Percentiles rank a stretch among this genome's conserved stretches.
Evolutionary conservation across 2,797 vertebrate genomes (phyloP).

Genomic region (Poecile montanus): DNA sequence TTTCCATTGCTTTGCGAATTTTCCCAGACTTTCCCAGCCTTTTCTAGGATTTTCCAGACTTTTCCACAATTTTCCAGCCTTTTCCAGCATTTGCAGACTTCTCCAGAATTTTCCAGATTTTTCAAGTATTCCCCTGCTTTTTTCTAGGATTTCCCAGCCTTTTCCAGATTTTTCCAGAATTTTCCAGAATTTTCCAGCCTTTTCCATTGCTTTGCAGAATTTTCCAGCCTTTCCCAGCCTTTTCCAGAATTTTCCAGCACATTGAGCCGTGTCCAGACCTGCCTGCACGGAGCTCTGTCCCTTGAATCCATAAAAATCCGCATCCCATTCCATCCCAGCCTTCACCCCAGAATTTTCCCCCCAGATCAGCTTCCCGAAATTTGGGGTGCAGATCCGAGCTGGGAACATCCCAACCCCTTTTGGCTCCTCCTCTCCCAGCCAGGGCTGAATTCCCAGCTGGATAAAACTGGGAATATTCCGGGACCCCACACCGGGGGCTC

Average conservation of each 20-base stretch:
- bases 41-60: too few species aligned
- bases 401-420: not conserved
- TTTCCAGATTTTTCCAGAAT: too few species aligned
- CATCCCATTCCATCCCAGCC: too few species aligned
- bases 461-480: not conserved
- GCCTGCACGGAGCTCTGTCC: not conserved
- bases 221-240: not conserved
- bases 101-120: too few species aligned
- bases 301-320: not conserved
- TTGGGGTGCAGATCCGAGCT: not conserved
- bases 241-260: not conserved
- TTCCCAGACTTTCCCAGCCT: too few species aligned
- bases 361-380: not conserved
- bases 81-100: too few species aligned
- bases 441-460: not conserved
- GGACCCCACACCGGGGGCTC: not conserved
- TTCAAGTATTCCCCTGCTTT: too few species aligned
- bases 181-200: too few species aligned
- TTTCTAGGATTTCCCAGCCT: too few species aligned
- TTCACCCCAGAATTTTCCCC: not conserved
- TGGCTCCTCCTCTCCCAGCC: not conserved
- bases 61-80: too few species aligned
- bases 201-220: too few species aligned
- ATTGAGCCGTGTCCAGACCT: not conserved
- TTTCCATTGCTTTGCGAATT: too few species aligned